These are phyloP conservation scores for Lophius piscatorius DNA, from an alignment of 2,113 vertebrate species.

Conservation along the genomic window DNA sequence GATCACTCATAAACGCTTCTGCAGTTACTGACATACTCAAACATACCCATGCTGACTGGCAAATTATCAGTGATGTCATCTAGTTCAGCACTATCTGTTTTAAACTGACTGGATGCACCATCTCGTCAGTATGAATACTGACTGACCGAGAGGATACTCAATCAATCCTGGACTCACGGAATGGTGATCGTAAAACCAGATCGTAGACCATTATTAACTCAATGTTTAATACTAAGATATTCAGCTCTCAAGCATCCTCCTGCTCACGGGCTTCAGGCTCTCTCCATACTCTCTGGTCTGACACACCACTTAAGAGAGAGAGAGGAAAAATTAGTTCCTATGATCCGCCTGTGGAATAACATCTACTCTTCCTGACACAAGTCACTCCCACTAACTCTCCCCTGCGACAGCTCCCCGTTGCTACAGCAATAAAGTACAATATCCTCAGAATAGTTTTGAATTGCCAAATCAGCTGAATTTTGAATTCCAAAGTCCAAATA, in stretches of 20 bases:
- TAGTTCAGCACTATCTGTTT: constrained; percentile 22
- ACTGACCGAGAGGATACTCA: constrained; percentile 28
- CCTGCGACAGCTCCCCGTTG: no score
- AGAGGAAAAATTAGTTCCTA: no score
- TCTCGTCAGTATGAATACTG: constrained; percentile 31
- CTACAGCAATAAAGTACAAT: constrained; percentile 2
- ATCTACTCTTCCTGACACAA: no score
- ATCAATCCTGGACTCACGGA: constrained; percentile 21
- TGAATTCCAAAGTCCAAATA: constrained; percentile 33
- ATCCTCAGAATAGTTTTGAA: constrained; percentile 22
- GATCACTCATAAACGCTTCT: constrained; percentile 16
- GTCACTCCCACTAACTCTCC: no score
- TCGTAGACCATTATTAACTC: no score
- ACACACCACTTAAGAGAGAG: no score
- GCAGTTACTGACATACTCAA: constrained; percentile 17
- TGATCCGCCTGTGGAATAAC: no score
- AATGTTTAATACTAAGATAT: no score
- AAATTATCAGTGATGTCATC: constrained; percentile 33
- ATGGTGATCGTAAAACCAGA: constrained; percentile 23
- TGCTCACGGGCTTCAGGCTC: no score
- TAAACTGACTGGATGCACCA: constrained; percentile 28
- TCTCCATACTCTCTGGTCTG: no score
- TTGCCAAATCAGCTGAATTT: constrained; percentile 22
- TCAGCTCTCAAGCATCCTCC: no score
- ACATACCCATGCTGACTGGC: constrained; percentile 36